Evolutionary conservation across 2,888 invertebrate genomes (phyloP), one percentile per base, ranked within the genome.

Genomic region (Megastigmus dorsalis): DNA sequence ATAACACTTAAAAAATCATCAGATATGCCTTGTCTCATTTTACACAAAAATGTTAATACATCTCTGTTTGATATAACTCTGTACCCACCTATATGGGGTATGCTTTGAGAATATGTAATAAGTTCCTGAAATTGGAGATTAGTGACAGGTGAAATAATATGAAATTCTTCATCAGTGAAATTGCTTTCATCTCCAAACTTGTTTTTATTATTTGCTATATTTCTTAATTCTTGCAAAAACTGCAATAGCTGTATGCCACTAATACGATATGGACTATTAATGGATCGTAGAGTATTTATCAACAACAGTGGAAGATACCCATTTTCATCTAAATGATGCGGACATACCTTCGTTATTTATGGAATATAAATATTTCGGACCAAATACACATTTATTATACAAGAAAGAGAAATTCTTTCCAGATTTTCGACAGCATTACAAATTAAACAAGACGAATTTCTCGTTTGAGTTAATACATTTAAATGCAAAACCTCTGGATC

Each of bases 381-480:
- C 52, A 15, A 23, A 50, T 50, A 30, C 63, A 23, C 43, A 72
- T 26, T 73, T 55, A 15, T 33, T 15, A 18, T 62, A 74, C 13
- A 74, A 3, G 4, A 13, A 3, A 41, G 2, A 13, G 10, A 3
- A 13, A 30, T 38, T 13, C n/a, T 38, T 2, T 70, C 38, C 20
- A 66, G 3, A 55, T 69, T 20, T 7, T 28, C 7, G 5, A 59
- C 48, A 10, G 66, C 74, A 57, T 70, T 70, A 36, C 70, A 74
- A 26, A 74, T 57, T 0, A 74, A 7, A 36, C 66, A 66, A 26
- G 60, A 41, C 54, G 20, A 20, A 20, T 67, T 76, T 33, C 38
- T 28, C 26, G 52, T 77, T 20, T 76, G 75, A 13, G 63, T 69
- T 33, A 78, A 48, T 30, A 77, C 76, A 68, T 79, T 76, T 15